Evolutionary conservation across 2,888 invertebrate species (phyloP).

Genomic region (Drosophila conformis): DNA sequence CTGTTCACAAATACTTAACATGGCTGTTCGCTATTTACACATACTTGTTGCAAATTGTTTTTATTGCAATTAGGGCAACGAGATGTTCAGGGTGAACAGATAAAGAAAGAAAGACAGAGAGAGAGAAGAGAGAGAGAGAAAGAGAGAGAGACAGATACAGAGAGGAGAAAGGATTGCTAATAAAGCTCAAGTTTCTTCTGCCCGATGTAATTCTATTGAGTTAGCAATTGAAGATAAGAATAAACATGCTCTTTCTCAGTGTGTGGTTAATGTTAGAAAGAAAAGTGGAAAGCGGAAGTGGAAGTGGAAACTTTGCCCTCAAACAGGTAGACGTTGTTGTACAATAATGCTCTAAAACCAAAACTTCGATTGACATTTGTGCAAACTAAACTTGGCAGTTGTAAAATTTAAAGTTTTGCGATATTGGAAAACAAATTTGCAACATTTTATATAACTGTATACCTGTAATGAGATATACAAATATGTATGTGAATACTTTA

Average conservation of each 20-base stretch:
- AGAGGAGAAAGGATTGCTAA: slow-evolving; percentile 36
- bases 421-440: slow-evolving; percentile 3
- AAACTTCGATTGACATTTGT: slow-evolving; percentile 44
- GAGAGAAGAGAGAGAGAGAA: background rate
- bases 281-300: slow-evolving; percentile 6
- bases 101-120: background rate
- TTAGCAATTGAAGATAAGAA: slow-evolving; percentile 46
- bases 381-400: slow-evolving; percentile 21
- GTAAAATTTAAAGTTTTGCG: slow-evolving; percentile 18
- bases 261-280: slow-evolving; percentile 24
- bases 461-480: background rate
- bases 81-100: background rate
- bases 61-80: slow-evolving; percentile 62
- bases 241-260: slow-evolving; percentile 35
- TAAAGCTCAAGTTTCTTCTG: slow-evolving; percentile 37
- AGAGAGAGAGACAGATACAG: background rate
- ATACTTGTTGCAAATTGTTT: slow-evolving; percentile 70
- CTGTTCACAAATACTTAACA: slow-evolving; percentile 69
- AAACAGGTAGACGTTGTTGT: background rate
- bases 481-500: background rate
- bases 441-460: background rate
- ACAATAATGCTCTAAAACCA: background rate
- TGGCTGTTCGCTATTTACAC: slow-evolving; percentile 54
- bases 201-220: slow-evolving; percentile 48
- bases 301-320: slow-evolving; percentile 28